Conservation (phyloP, 2,113 vertebrate species). For the Nansenia antarctica region DNA sequence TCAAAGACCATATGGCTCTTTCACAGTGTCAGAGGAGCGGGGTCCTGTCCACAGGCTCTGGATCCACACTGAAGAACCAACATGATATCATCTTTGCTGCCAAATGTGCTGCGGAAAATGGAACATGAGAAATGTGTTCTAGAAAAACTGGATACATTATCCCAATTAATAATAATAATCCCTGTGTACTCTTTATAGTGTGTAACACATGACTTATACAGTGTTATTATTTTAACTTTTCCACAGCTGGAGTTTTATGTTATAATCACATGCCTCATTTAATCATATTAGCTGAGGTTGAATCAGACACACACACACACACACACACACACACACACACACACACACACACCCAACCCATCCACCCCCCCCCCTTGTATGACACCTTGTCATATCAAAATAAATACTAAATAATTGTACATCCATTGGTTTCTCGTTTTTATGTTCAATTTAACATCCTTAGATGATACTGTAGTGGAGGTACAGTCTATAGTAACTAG, state of each 20-base stretch:
- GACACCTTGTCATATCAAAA: no score
- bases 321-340: conserved; percentile 27
- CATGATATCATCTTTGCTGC: conserved; percentile 25
- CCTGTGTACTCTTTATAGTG: background rate
- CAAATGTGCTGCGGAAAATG: background rate
- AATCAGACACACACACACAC: conserved; percentile 36
- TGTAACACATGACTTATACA: background rate
- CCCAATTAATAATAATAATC: background rate
- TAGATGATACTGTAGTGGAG: no score
- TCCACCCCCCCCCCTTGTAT: no score
- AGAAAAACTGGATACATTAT: no score
- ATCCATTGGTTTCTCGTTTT: no score
- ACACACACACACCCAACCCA: background rate
- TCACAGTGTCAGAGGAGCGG: background rate
- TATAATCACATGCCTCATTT: conserved; percentile 38
- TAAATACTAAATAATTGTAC: no score
- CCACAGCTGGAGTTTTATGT: conserved; percentile 30
- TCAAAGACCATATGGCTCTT: conserved; percentile 52
- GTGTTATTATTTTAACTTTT: conserved; percentile 12
- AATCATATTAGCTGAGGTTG: conserved; percentile 39
- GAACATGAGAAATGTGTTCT: no score
- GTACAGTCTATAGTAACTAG: no score
- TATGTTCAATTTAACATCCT: no score
- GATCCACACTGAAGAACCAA: no score
- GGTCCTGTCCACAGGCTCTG: no score